Percentiles rank a stretch among this genome's conserved stretches.
These are phyloP conservation scores for Boleophthalmus pectinirostris DNA, from an alignment of 2,113 vertebrate species.

Conservation along the genomic window DNA sequence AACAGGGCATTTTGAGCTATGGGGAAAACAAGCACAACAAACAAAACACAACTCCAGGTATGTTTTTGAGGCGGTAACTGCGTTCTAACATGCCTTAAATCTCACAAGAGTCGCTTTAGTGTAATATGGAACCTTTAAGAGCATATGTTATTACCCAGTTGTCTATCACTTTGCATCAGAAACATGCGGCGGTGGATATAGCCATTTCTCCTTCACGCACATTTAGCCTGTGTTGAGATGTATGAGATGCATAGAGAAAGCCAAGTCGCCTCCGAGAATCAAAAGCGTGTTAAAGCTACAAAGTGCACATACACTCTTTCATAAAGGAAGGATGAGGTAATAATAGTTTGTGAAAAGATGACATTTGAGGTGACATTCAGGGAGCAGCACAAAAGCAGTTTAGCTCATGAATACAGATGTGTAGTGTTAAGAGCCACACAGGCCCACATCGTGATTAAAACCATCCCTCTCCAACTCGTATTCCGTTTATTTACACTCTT, in stretches of 20 bases:
- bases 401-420: slow-evolving; percentile 55
- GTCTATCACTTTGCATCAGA: neutral
- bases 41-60: too few relatives aligned
- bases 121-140: too few relatives aligned
- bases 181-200: neutral
- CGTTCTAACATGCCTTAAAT: too few relatives aligned
- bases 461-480: slow-evolving; percentile 9
- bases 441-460: slow-evolving; percentile 29
- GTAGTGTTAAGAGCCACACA: slow-evolving; percentile 29
- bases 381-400: slow-evolving; percentile 44
- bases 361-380: slow-evolving; percentile 72
- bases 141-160: neutral
- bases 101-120: too few relatives aligned
- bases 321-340: slow-evolving; percentile 49
- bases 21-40: too few relatives aligned
- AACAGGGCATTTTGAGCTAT: too few relatives aligned
- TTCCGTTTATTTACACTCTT: slow-evolving; percentile 1
- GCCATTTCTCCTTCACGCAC: slow-evolving; percentile 21
- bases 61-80: too few relatives aligned
- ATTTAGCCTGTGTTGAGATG: slow-evolving; percentile 35
- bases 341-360: slow-evolving; percentile 61
- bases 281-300: slow-evolving; percentile 33
- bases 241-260: slow-evolving; percentile 45
- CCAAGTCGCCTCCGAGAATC: slow-evolving; percentile 25
- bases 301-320: slow-evolving; percentile 25